Evolutionary conservation across 2,797 vertebrate genomes (phyloP), one percentile per base, ranked within the genome.

Genomic region (Danio aesculapii): DNA sequence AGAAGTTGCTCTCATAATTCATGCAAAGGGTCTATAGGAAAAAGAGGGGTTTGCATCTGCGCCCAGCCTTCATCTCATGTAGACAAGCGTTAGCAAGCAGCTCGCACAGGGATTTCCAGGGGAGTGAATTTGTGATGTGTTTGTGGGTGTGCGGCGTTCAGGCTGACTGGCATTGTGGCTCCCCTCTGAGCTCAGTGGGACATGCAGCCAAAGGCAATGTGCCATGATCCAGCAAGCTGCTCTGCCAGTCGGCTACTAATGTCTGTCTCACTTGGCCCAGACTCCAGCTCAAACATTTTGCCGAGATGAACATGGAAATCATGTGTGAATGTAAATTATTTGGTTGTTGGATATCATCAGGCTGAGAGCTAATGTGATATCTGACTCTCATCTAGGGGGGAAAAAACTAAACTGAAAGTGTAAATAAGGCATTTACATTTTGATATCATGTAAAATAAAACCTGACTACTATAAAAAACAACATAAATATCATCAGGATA

Each of bases 151-250:
- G 57, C 47, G 13, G 61, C 14, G 77, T 62, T 79, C 30, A 79
- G 47, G 57, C 77, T 71, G 77, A 62, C 68, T 79, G 58, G 58
- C 39, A 53, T 79, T 61, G 67, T 53, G 77, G 63, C 77, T 79
- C 59, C 77, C 67, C 77, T 63, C 77, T 52, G 77, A 79, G 77
- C 68, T 79, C 68, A 41, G 58, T 61, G 47, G 68, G 68, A 70
- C 43, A 71, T 13, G 7, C 39, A 79, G 68, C 77, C 58, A 79
- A 69, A 79, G 77, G 77, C 77, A 79, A 79, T 71, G 49, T 79
- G 77, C 77, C 67, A 79, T 79, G 77, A 79, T 79, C 58, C 58
- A 71, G 67, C 77, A 71, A 71, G 58, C 77, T 71, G 77, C 57
- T 79, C 47, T 62, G 77, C 68, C 49, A 79, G 57, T 79, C 77